These are phyloP conservation scores for Xenopus borealis DNA, from an alignment of 2,113 vertebrate genomes.

Conservation along the genomic window DNA sequence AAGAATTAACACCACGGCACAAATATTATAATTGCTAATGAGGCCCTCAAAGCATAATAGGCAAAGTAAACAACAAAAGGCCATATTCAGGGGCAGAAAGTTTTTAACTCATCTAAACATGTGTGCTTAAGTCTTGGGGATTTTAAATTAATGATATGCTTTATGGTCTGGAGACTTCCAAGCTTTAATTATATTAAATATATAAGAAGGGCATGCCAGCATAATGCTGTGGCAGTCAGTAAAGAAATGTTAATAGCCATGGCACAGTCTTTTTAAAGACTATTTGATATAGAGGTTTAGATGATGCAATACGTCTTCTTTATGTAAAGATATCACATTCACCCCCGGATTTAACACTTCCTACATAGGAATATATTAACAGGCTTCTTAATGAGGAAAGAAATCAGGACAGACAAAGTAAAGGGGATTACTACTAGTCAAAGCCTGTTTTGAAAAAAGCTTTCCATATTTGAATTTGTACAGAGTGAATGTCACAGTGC, in stretches of 20 bases:
- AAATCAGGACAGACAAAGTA: background rate
- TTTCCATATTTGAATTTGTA: background rate
- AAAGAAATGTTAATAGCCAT: background rate
- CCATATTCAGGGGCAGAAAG: background rate
- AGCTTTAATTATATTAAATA: background rate
- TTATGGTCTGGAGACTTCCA: background rate
- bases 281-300: constrained; percentile 13
- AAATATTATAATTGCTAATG: background rate
- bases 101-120: background rate
- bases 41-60: background rate
- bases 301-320: constrained; percentile 21
- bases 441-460: background rate
- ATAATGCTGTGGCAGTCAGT: constrained; percentile 4
- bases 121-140: background rate
- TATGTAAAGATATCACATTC: constrained; percentile 27
- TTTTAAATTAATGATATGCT: background rate
- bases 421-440: constrained; percentile 2
- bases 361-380: constrained; percentile 29
- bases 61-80: background rate
- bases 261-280: constrained; percentile 13
- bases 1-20: background rate
- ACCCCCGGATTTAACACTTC: constrained; percentile 36
- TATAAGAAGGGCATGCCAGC: background rate
- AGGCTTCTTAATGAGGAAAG: constrained; percentile 17
- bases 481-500: background rate